A percentile compares a stretch with the other conserved stretches of the same genome.
phyloP scores from a whole-genome alignment of 2,797 vertebrate genomes.

The Neoniphon sammara region DNA sequence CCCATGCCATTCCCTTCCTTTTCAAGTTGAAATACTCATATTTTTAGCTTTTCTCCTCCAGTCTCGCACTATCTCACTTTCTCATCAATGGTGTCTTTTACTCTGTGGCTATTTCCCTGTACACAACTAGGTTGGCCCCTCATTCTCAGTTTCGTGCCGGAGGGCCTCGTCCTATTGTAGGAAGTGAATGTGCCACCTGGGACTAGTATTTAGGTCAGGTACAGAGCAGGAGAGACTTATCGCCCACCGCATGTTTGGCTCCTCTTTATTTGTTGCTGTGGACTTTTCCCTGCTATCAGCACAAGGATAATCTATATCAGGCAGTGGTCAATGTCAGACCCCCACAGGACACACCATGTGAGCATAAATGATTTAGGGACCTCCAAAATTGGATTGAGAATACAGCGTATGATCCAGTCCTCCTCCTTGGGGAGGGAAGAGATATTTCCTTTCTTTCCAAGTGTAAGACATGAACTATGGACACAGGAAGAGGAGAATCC shows the following conservation, averaged over 20 bases:
- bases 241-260: slow-evolving; percentile 53
- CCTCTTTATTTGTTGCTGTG: slow-evolving; percentile 54
- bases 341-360: slow-evolving; percentile 34
- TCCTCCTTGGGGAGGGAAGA: slow-evolving; percentile 47
- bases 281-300: slow-evolving; percentile 47
- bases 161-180: slow-evolving; percentile 61
- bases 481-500: slow-evolving; percentile 43
- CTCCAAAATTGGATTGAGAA: slow-evolving; percentile 40
- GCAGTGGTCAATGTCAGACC: slow-evolving; percentile 40
- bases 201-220: slow-evolving; percentile 72
- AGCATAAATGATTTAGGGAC: slow-evolving; percentile 53
- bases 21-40: slow-evolving; percentile 18
- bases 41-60: slow-evolving; percentile 35
- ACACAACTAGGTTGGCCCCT: slow-evolving; percentile 43
- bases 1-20: slow-evolving; percentile 20
- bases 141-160: slow-evolving; percentile 31
- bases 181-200: slow-evolving; percentile 38
- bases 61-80: slow-evolving; percentile 21
- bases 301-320: slow-evolving; percentile 56
- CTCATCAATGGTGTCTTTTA: slow-evolving; percentile 9
- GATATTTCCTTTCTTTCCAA: slow-evolving; percentile 51
- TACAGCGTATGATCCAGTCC: slow-evolving; percentile 51
- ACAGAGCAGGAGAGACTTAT: slow-evolving; percentile 54
- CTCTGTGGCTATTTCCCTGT: slow-evolving; percentile 15
- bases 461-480: slow-evolving; percentile 40